Percentiles rank a stretch among this genome's conserved stretches.
phyloP scores from a whole-genome alignment of 2,113 vertebrate genomes.

The Tenebrosternarchus preto region DNA sequence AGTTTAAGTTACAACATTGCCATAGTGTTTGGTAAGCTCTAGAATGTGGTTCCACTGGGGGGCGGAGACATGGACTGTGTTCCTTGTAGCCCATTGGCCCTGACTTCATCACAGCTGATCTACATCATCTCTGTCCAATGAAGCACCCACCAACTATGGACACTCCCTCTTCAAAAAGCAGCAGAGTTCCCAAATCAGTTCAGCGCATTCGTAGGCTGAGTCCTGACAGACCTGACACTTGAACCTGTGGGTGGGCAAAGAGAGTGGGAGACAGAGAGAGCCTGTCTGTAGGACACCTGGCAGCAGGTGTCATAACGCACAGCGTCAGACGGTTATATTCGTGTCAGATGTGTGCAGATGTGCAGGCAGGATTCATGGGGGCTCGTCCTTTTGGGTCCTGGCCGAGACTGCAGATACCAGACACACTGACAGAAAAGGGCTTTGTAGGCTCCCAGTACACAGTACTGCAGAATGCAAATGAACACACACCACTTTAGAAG shows the following conservation, averaged over 20 bases:
- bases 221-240: constrained; percentile 1
- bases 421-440: constrained; percentile 33
- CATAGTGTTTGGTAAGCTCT: too few species aligned
- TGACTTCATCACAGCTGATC: too few species aligned
- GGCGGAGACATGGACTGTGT: too few species aligned
- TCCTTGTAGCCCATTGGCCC: too few species aligned
- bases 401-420: constrained; percentile 32
- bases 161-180: constrained; percentile 2
- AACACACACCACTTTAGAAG: background rate
- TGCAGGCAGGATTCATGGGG: constrained; percentile 55
- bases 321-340: constrained; percentile 53
- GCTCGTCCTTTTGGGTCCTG: constrained; percentile 59
- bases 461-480: background rate
- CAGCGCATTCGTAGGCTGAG: background rate
- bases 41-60: too few species aligned
- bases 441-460: constrained; percentile 15
- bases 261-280: background rate
- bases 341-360: constrained; percentile 38
- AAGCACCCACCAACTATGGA: background rate
- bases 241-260: background rate
- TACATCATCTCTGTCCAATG: too few species aligned
- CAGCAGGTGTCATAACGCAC: constrained; percentile 56
- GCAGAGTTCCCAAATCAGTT: constrained; percentile 21
- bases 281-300: constrained; percentile 8
- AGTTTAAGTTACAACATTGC: too few species aligned